Percentiles rank a stretch among this genome's conserved stretches.
These are phyloP conservation scores for Poeciliopsis presidionis DNA, from an alignment of 2,797 vertebrate species.

Conservation along the genomic window DNA sequence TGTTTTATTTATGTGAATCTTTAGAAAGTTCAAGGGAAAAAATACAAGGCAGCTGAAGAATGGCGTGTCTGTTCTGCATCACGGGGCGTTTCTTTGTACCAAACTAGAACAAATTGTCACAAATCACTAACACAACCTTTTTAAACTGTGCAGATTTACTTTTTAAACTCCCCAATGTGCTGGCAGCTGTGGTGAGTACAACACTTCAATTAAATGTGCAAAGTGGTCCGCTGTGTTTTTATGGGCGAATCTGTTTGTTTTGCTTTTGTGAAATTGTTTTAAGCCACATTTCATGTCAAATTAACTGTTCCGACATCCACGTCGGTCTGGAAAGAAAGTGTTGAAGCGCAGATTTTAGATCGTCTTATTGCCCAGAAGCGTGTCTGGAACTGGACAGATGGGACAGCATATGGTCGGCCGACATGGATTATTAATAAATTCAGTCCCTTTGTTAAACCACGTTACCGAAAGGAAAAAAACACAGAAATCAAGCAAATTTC, in stretches of 20 bases:
- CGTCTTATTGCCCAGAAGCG: conserved; percentile 6
- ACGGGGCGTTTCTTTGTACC: conserved; percentile 28
- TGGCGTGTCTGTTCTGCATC: conserved; percentile 38
- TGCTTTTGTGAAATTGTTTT: conserved; percentile 25
- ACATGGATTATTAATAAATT: conserved; percentile 35
- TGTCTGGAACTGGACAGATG: conserved; percentile 37
- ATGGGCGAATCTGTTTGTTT: conserved; percentile 38
- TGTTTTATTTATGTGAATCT: conserved; percentile 38
- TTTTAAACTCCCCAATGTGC: conserved; percentile 15
- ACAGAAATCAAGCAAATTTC: background rate
- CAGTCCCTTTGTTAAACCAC: conserved; percentile 16
- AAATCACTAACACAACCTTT: conserved; percentile 23
- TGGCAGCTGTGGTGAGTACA: conserved; percentile 21
- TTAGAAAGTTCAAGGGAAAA: conserved; percentile 14
- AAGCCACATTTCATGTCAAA: conserved; percentile 17
- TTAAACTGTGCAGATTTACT: conserved; percentile 30
- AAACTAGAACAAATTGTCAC: conserved; percentile 8
- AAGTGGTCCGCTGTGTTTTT: conserved; percentile 24
- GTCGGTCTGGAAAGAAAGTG: conserved; percentile 14
- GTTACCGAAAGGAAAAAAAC: background rate
- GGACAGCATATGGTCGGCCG: conserved; percentile 41
- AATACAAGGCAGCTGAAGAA: conserved; percentile 53
- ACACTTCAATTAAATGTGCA: conserved; percentile 35
- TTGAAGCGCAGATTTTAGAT: conserved; percentile 18
- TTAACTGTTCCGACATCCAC: conserved; percentile 3